phyloP scores from a whole-genome alignment of 64 coral and sea anemone species.

The Pachyseris speciosa region DNA sequence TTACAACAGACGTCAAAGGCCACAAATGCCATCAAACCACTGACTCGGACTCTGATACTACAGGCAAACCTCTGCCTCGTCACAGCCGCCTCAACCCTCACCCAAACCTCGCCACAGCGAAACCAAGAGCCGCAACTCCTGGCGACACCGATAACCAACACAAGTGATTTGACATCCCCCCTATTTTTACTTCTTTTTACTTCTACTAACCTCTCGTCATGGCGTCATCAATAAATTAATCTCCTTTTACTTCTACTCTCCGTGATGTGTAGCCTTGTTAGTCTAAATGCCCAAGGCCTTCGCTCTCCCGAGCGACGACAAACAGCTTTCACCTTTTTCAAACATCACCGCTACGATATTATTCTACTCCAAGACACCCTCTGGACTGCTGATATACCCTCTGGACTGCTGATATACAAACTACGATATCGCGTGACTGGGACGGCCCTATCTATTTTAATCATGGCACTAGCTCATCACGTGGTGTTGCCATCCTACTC shows the following conservation, averaged over 20 bases:
- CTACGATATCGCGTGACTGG: constrained; percentile 3
- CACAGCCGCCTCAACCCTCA: not conserved
- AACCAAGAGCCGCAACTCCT: not conserved
- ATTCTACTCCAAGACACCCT: constrained; percentile 35
- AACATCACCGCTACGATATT: not conserved
- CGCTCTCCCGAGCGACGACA: not conserved
- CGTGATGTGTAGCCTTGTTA: not conserved
- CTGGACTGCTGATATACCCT: not conserved
- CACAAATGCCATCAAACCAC: not conserved
- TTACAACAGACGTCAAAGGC: not conserved
- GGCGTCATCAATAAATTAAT: not conserved
- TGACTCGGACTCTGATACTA: not conserved
- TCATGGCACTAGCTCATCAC: not conserved
- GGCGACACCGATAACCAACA: no score
- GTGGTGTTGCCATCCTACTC: not conserved
- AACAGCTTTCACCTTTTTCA: not conserved
- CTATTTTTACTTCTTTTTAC: no score
- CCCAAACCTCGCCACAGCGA: not conserved
- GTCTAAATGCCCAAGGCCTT: not conserved
- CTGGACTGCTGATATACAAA: no score
- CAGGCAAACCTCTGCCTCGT: not conserved
- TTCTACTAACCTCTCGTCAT: not conserved
- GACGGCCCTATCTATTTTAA: not conserved
- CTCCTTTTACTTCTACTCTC: not conserved
- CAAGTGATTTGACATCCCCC: no score